Base-by-base conservation (phyloP, 2,113 vertebrate species). In the Cololabis saira region DNA sequence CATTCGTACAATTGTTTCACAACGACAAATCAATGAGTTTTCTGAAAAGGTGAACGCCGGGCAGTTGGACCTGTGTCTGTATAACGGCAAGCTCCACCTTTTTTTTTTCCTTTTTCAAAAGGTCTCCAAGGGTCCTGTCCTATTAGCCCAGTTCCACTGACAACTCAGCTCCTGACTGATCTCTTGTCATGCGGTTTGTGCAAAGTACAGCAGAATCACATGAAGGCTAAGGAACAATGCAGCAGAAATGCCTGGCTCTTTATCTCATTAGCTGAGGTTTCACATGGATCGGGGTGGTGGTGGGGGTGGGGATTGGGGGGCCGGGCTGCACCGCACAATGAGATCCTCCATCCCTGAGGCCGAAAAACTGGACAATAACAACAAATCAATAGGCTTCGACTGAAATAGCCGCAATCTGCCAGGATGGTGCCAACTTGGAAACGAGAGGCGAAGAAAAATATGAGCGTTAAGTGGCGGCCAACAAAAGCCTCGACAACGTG, bases 211-310 rank as follows among this genome's bases (percentile, higher is more conserved):
- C 73, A 57, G 74, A 68, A 81, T 78, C 78, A 70, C 75, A 83
- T 72, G 61, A 62, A 74, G 41, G 51, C 74, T 1, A 50, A 40
- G 19, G 62, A 64, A 62, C 64, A 82, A 79, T 59, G 67, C 55
- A 24, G 61, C 57, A 80, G 66, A 76, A 82, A 79, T 58, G 62
- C 58, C 71, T 48, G 50, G 44, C 71, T 74, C 82, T 74, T 83
- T 75, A 87, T 83, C 78, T 84, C 81, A 85, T 85, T 78, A 74
- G 49, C 51, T 12, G 51, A 72, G 80, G 71, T 73, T 81, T 76
- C 58, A 45, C 58, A 78, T 18, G 58, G 68, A 72, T 37, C 33
- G 33, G 33, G 33, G 33, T 37, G 33, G 33, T 30, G 30, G 33
- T 37, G 33, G 33, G 33, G 33, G 33, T 7, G 33, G 33, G 30